Evolutionary conservation across 2,113 vertebrate genomes (phyloP), one percentile per base, ranked within the genome.

Genomic region (Macquaria ambigua): DNA sequence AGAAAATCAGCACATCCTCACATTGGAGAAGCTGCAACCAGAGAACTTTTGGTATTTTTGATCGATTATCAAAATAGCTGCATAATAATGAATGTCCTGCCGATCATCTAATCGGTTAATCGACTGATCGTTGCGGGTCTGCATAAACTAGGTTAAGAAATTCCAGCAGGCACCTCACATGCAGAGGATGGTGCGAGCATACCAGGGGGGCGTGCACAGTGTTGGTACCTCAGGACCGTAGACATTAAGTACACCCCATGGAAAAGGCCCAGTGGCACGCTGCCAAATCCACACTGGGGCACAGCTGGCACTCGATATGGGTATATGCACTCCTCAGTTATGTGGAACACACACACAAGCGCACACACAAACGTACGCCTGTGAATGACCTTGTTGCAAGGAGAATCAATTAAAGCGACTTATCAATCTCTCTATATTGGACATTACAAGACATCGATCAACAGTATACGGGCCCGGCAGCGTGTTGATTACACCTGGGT

Each of bases 291-390:
- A 93, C 86, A 83, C 68, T 85, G 92, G 94, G 93, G 84, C 94
- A 94, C 95, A 95, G 93, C 95, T 95, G 95, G 93, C 91, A 91
- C 88, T 93, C 81, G 93, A 94, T 94, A 93, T 93, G 94, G 93
- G 87, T 94, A 88, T 91, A 93, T 94, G 94, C 94, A 88, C 92
- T 93, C 87, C 91, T 93, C 86, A 91, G 89, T 94, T 94, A 93
- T 91, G 87, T 93, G 90, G 88, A 93, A 92, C 91, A 84, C 90
- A 85, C 87, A 89, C 88, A 92, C 87, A 86, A 12, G 58, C 46
- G 6, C 90, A 75, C 83, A 73, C 87, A 76, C 82, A 77, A 53
- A 79, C 52, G 64, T 61, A 73, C 88, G 88, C 76, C 83, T 88
- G 85, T 70, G 87, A 91, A 92, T 94, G 94, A 95, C 95, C 94